phyloP scores from a whole-genome alignment of 2,797 vertebrate species.

The Sebastiscus albofasciatus region DNA sequence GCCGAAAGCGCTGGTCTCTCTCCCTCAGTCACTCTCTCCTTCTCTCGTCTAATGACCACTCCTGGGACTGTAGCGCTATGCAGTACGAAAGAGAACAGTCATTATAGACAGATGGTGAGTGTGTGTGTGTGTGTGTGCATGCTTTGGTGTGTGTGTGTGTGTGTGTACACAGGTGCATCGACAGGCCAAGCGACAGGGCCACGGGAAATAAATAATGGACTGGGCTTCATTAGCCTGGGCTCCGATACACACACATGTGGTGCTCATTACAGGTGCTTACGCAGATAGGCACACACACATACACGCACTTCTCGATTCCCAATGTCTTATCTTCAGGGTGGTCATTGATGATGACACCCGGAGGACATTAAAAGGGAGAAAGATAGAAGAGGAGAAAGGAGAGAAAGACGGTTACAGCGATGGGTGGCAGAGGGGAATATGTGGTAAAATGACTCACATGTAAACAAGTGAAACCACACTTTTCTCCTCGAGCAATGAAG shows the following conservation, averaged over 20 bases:
- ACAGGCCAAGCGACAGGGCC: slow-evolving; percentile 72
- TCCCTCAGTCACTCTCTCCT: slow-evolving; percentile 66
- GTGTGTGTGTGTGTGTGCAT: background rate
- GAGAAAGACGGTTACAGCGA: slow-evolving; percentile 20
- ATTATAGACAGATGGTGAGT: slow-evolving; percentile 84
- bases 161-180: slow-evolving; percentile 84
- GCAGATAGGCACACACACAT: slow-evolving; percentile 45
- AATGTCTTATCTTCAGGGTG: slow-evolving; percentile 79
- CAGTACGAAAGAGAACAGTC: slow-evolving; percentile 74
- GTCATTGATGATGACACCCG: slow-evolving; percentile 67
- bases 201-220: slow-evolving; percentile 84
- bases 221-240: slow-evolving; percentile 80
- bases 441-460: slow-evolving; percentile 29
- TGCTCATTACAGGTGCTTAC: slow-evolving; percentile 82
- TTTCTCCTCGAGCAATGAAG: slow-evolving; percentile 10
- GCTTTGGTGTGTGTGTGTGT: slow-evolving; percentile 19
- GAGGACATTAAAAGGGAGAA: slow-evolving; percentile 44
- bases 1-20: slow-evolving; percentile 67
- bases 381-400: slow-evolving; percentile 19
- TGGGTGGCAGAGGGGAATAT: slow-evolving; percentile 8
- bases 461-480: slow-evolving; percentile 44
- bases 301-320: slow-evolving; percentile 56
- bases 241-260: slow-evolving; percentile 81
- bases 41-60: slow-evolving; percentile 85
- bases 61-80: slow-evolving; percentile 79